Evolutionary conservation across 2,888 invertebrate species (phyloP).

Genomic region (Achlya flavicornis): DNA sequence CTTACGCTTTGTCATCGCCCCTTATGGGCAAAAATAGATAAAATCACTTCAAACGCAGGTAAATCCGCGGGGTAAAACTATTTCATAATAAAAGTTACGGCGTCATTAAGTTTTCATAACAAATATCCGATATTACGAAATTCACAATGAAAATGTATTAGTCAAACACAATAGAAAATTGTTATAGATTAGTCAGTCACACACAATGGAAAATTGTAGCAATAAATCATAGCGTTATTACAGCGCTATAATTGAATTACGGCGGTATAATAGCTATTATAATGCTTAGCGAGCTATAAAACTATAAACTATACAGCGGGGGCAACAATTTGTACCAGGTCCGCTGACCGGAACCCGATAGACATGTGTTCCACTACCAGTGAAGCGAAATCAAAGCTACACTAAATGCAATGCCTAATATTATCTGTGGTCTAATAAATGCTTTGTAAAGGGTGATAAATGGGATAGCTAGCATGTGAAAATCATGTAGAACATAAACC

Average conservation of each 20-base stretch:
- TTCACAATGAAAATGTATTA: background rate
- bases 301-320: conserved; percentile 36
- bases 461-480: too few species aligned
- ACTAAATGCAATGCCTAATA: background rate
- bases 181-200: background rate
- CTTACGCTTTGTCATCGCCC: too few species aligned
- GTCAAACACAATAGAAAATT: conserved; percentile 3
- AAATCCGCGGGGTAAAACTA: background rate
- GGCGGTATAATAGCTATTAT: conserved; percentile 6
- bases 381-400: conserved; percentile 3
- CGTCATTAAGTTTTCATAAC: background rate
- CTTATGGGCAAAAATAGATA: too few species aligned
- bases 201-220: background rate
- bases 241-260: background rate
- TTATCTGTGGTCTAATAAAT: too few species aligned
- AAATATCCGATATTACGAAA: background rate
- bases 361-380: background rate
- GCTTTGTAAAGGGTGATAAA: too few species aligned
- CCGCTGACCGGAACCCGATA: conserved; percentile 18
- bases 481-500: too few species aligned
- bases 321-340: conserved; percentile 26
- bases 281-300: conserved; percentile 28
- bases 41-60: background rate
- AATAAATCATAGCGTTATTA: background rate
- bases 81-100: background rate